Conservation (phyloP, 2,113 vertebrate genomes). For the Antechinus stuartii region DNA sequence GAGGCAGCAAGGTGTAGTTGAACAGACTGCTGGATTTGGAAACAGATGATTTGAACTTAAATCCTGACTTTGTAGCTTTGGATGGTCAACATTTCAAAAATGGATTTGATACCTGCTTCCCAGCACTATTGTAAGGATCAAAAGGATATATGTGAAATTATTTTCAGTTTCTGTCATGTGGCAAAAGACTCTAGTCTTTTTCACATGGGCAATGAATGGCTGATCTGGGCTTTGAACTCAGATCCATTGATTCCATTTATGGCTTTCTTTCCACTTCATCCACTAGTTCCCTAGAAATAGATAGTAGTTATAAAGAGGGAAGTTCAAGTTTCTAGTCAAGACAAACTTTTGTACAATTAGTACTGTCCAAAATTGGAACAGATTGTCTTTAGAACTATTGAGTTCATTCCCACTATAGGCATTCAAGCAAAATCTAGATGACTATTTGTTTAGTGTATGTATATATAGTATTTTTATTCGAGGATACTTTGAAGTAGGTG, state of each 20-base stretch:
- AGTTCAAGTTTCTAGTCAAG: background rate
- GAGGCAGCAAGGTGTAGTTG: background rate
- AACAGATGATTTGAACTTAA: background rate
- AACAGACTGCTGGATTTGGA: background rate
- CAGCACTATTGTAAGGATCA: background rate
- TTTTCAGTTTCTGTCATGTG: background rate
- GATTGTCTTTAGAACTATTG: background rate
- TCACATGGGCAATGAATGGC: no score
- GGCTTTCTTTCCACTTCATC: background rate
- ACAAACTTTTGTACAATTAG: background rate
- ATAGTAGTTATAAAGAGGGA: background rate
- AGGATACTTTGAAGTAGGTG: background rate
- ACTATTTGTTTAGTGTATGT: background rate
- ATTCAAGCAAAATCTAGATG: background rate
- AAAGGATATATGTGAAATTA: background rate
- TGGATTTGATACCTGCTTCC: background rate
- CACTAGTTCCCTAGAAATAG: background rate
- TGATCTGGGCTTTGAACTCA: no score
- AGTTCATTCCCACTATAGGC: background rate
- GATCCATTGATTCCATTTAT: background rate
- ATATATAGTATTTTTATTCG: background rate
- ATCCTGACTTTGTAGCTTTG: background rate
- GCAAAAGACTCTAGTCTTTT: no score
- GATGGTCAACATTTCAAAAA: background rate
- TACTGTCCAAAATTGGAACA: background rate